These are phyloP conservation scores for Cavia porcellus DNA, from an alignment of 2,113 vertebrate species.

Conservation along the genomic window DNA sequence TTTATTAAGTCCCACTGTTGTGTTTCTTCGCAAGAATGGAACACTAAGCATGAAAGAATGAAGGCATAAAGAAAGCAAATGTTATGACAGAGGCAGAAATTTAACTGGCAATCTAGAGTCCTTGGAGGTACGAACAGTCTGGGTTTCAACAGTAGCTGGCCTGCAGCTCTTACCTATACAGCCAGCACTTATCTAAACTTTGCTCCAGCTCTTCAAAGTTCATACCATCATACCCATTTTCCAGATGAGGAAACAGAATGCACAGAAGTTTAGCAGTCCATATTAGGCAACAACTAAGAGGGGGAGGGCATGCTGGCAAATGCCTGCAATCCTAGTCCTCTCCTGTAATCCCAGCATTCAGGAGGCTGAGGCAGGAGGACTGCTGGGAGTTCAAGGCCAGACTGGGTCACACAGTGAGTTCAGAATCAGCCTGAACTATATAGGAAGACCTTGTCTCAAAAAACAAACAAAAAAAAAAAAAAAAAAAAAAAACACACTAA, in stretches of 20 bases:
- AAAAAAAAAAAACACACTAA: neutral
- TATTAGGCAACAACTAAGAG: neutral
- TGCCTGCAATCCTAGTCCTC: neutral
- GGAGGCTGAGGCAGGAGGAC: neutral
- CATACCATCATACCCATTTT: neutral
- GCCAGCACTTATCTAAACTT: neutral
- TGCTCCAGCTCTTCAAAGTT: neutral
- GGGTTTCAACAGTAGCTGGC: neutral
- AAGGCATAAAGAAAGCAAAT: neutral
- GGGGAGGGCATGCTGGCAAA: neutral
- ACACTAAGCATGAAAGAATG: neutral
- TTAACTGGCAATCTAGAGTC: neutral
- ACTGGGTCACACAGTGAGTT: neutral
- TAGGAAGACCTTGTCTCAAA: neutral
- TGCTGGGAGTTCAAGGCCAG: neutral
- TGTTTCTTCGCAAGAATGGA: neutral
- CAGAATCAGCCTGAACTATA: neutral
- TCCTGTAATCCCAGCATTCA: neutral
- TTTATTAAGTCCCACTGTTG: neutral
- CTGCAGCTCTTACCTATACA: neutral
- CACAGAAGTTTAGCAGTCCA: neutral
- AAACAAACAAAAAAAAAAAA: too few species aligned
- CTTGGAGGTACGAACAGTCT: neutral
- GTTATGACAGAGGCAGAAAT: neutral
- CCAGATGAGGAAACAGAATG: slow-evolving; percentile 5